Conservation (phyloP, 2,888 invertebrate genomes). For the Leptopilina myrica region DNA sequence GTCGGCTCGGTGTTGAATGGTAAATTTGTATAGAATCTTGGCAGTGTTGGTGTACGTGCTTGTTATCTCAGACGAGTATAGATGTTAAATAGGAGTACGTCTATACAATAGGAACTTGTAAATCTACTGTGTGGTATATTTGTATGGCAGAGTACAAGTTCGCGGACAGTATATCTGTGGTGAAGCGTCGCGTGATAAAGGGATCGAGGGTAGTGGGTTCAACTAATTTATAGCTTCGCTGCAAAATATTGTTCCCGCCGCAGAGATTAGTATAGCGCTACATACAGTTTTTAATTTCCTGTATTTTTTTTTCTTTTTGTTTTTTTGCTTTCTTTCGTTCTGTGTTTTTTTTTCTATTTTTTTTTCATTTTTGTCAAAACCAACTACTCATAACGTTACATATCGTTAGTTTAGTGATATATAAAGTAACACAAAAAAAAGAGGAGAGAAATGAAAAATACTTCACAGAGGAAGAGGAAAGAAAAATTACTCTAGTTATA, state of each 20-base stretch:
- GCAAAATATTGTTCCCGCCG: slow-evolving; percentile 67
- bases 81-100: slow-evolving; percentile 25
- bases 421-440: not conserved
- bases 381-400: slow-evolving; percentile 31
- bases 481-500: slow-evolving; percentile 1
- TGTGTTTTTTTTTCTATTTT: too few species aligned
- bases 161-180: slow-evolving; percentile 62
- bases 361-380: not conserved
- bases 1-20: not conserved
- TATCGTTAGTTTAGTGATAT: not conserved
- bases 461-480: not conserved
- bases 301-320: slow-evolving; percentile 4
- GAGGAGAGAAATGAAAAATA: not conserved
- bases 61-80: not conserved
- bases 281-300: slow-evolving; percentile 43
- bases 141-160: slow-evolving; percentile 57
- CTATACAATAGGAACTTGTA: not conserved
- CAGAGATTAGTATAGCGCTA: slow-evolving; percentile 62
- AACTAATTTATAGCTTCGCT: slow-evolving; percentile 63
- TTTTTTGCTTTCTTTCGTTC: too few species aligned
- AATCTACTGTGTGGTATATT: slow-evolving; percentile 4
- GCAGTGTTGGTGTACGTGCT: not conserved
- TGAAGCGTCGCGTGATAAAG: slow-evolving; percentile 64
- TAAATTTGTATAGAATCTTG: not conserved
- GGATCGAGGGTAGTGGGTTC: slow-evolving; percentile 56